Evolutionary conservation across 2,888 invertebrate species (phyloP).

Genomic region (Lordiphosa fenestrarum): DNA sequence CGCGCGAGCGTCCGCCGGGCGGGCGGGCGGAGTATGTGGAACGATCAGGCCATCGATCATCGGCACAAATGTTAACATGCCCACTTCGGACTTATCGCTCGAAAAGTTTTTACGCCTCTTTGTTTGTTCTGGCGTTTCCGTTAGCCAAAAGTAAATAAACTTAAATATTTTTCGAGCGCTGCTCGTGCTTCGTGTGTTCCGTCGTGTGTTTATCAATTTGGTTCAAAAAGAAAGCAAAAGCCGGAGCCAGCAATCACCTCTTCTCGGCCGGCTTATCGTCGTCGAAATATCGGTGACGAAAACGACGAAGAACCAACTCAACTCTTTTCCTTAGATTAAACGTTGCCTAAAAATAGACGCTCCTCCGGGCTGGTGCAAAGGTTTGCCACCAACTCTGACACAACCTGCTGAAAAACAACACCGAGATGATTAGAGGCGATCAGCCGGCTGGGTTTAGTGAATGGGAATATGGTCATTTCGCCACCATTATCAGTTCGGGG

Average conservation of each 20-base stretch:
- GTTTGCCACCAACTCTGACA: slow-evolving; percentile 17
- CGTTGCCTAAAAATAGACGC: slow-evolving; percentile 33
- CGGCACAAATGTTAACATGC: slow-evolving; percentile 51
- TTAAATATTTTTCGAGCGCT: slow-evolving; percentile 32
- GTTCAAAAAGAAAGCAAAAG: slow-evolving; percentile 52
- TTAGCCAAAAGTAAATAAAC: slow-evolving; percentile 46
- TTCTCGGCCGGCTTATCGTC: slow-evolving; percentile 2
- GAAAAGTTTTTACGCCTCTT: slow-evolving; percentile 62
- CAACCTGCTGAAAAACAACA: slow-evolving; percentile 2
- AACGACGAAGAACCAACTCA: slow-evolving; percentile 8
- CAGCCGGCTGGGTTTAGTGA: slow-evolving; percentile 70
- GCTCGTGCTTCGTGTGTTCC: neutral
- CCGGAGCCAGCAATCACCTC: slow-evolving; percentile 20
- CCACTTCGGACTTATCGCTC: slow-evolving; percentile 59
- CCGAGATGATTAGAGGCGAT: slow-evolving; percentile 12
- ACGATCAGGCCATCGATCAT: slow-evolving; percentile 63
- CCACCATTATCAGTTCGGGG: slow-evolving; percentile 49
- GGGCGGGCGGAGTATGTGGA: slow-evolving; percentile 38
- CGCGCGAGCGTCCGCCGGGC: slow-evolving; percentile 17
- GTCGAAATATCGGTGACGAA: slow-evolving; percentile 49
- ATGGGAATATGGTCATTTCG: slow-evolving; percentile 48
- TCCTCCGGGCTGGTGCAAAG: slow-evolving; percentile 19
- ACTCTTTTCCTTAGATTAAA: slow-evolving; percentile 28
- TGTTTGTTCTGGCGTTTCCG: slow-evolving; percentile 47
- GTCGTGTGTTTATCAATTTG: slow-evolving; percentile 29